Evolutionary conservation across 2,888 invertebrate genomes (phyloP).

Genomic region (Lepidonotus clava): DNA sequence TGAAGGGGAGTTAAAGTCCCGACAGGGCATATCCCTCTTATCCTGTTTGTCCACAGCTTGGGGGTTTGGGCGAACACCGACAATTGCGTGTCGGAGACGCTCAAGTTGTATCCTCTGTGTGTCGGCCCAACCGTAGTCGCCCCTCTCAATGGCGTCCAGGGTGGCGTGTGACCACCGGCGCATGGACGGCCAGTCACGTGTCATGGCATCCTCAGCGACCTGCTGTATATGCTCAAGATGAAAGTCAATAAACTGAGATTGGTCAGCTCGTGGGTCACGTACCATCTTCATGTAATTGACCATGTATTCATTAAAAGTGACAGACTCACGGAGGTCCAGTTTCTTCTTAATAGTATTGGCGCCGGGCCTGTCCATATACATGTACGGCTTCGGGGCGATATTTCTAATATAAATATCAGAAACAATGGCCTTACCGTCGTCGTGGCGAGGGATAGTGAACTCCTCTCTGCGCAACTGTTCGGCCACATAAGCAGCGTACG

Average conservation of each 20-base stretch:
- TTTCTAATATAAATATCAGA: no score
- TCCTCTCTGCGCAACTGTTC: no score
- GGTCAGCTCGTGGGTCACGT: neutral
- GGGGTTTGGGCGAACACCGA: no score
- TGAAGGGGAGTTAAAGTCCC: no score
- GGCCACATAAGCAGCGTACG: no score
- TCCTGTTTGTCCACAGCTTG: no score
- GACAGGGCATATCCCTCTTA: no score
- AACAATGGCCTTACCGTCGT: no score
- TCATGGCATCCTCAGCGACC: neutral
- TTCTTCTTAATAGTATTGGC: neutral
- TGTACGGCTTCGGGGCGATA: no score
- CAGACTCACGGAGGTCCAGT: neutral
- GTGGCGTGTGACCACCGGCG: neutral
- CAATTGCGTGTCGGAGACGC: no score
- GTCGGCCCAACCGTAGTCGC: neutral
- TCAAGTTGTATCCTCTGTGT: no score
- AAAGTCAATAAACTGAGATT: neutral
- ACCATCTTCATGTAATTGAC: neutral
- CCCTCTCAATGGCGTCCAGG: neutral
- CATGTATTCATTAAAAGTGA: neutral
- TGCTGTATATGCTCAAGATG: neutral
- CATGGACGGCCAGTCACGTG: neutral
- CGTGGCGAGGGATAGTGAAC: no score
- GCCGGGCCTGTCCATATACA: neutral